Conservation (phyloP, 2,113 vertebrate genomes). For the Monopterus albus region DNA sequence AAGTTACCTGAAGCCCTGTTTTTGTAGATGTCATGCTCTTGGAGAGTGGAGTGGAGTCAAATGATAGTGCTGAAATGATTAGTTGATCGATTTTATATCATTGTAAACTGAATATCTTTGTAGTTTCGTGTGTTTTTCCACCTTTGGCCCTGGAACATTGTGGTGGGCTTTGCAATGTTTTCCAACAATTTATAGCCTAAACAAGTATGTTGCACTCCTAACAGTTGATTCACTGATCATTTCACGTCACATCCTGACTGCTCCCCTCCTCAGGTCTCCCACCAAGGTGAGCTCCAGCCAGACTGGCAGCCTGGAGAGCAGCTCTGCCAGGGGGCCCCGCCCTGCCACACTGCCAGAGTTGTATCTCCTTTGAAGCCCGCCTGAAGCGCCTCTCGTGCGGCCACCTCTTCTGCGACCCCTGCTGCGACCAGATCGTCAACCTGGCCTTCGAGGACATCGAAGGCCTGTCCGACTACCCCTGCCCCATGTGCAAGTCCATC, state of each 20-base stretch:
- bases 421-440: constrained; percentile 84
- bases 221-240: neutral
- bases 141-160: too few relatives aligned
- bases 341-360: constrained; percentile 83
- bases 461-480: constrained; percentile 83
- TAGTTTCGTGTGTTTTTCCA: too few relatives aligned
- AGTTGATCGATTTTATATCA: too few relatives aligned
- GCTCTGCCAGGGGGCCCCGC: constrained; percentile 81
- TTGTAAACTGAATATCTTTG: too few relatives aligned
- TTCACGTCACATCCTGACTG: neutral
- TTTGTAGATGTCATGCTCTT: too few relatives aligned
- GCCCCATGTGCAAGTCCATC: constrained; percentile 83
- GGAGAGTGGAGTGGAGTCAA: too few relatives aligned
- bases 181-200: too few relatives aligned
- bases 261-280: constrained; percentile 71
- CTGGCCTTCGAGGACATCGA: constrained; percentile 84
- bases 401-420: constrained; percentile 81
- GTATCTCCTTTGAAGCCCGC: constrained; percentile 76
- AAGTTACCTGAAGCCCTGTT: too few relatives aligned
- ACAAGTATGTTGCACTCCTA: too few relatives aligned
- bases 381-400: constrained; percentile 83
- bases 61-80: too few relatives aligned
- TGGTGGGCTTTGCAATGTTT: too few relatives aligned
- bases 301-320: constrained; percentile 80
- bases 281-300: constrained; percentile 64